A percentile compares a stretch with the other conserved stretches of the same genome.
Evolutionary conservation across 1,140 invertebrate genomes (phyloP).

Genomic region (roundworm (Caenorhabditis elegans)): DNA sequence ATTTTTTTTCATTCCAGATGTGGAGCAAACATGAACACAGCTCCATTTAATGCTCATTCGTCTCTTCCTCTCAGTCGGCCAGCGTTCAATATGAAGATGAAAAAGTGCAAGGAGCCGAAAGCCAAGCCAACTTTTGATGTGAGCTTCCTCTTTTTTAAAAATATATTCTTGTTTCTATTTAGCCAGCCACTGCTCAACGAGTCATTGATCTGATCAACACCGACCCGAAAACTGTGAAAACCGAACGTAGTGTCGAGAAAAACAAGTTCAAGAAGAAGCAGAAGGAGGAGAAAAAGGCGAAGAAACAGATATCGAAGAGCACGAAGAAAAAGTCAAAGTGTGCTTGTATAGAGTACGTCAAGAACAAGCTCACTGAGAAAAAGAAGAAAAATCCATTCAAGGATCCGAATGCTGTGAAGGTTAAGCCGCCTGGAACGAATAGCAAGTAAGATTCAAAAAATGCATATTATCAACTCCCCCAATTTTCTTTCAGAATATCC

Average conservation of each 20-base stretch:
- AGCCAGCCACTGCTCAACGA: background rate
- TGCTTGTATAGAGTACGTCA: constrained; percentile 2
- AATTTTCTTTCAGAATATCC: background rate
- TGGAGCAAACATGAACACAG: background rate
- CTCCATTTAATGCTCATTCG: background rate
- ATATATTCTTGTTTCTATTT: background rate
- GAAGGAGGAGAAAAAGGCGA: background rate
- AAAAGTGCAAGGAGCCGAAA: too few species aligned
- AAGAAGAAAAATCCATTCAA: background rate
- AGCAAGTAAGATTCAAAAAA: background rate
- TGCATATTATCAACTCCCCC: background rate
- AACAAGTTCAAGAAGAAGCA: background rate
- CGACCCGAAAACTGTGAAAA: background rate
- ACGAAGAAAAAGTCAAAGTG: background rate
- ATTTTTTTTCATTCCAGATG: too few species aligned
- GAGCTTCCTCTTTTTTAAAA: too few species aligned
- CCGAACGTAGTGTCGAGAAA: background rate
- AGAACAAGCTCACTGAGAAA: background rate
- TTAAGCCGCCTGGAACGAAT: background rate
- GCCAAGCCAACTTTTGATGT: too few species aligned
- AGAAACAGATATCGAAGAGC: background rate
- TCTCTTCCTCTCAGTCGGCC: background rate
- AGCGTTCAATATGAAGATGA: background rate
- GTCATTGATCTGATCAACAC: background rate
- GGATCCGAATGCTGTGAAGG: background rate